Conservation (phyloP, 2,888 invertebrate genomes). For the Parasteatoda lunata region DNA sequence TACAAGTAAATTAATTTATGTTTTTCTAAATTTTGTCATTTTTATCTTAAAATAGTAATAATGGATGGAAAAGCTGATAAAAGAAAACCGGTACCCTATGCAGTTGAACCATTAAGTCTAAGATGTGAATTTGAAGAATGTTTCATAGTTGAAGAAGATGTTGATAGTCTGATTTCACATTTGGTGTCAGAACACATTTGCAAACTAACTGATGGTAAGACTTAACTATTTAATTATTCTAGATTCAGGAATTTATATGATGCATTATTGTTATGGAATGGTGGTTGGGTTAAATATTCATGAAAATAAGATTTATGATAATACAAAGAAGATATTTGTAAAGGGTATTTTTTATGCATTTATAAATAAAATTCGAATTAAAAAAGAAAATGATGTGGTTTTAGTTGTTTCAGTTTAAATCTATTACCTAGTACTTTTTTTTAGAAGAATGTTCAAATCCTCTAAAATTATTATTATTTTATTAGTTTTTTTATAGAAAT, state of each 20-base stretch:
- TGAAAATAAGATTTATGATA: not conserved
- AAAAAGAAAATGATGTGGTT: not conserved
- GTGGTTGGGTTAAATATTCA: not conserved
- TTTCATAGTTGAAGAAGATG: slow-evolving; percentile 6
- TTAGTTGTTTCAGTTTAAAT: no score
- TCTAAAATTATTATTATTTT: no score
- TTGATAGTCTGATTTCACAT: slow-evolving; percentile 47
- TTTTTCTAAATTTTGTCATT: no score
- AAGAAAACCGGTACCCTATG: slow-evolving; percentile 19
- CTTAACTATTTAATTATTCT: not conserved
- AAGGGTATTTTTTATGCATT: not conserved
- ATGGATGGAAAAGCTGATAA: not conserved
- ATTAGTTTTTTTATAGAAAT: no score
- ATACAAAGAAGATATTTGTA: not conserved
- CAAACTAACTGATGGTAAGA: slow-evolving; percentile 22
- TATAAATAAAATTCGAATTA: not conserved
- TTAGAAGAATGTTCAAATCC: no score
- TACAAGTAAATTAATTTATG: no score
- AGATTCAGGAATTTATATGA: not conserved
- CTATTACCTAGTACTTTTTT: no score
- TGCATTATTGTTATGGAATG: not conserved
- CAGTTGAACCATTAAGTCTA: slow-evolving; percentile 32
- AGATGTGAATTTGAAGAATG: slow-evolving; percentile 61
- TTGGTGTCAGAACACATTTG: slow-evolving; percentile 28
- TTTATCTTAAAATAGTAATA: not conserved